phyloP scores from a whole-genome alignment of 2,797 vertebrate species.

The Danio albolineatus region DNA sequence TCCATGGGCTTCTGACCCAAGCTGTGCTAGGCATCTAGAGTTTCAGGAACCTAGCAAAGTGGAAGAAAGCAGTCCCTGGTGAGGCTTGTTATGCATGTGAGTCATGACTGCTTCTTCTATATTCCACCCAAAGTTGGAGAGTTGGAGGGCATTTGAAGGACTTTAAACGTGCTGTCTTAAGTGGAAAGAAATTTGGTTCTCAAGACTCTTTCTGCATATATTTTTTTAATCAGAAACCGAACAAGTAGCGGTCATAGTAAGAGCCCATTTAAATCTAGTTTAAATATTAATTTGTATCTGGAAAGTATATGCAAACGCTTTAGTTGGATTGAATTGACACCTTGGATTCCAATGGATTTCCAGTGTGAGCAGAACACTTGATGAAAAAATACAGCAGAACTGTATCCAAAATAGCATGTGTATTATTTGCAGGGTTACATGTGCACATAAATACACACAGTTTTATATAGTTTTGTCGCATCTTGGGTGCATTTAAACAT shows the following conservation, averaged over 20 bases:
- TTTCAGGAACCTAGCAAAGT: conserved; percentile 45
- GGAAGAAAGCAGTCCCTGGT: conserved; percentile 27
- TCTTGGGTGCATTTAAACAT: background rate
- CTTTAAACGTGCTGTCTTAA: background rate
- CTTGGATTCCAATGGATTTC: background rate
- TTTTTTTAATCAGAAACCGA: background rate
- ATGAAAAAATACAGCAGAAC: background rate
- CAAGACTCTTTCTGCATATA: background rate
- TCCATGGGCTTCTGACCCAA: conserved; percentile 30
- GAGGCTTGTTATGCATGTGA: conserved; percentile 45
- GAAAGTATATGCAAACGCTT: background rate
- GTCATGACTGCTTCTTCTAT: conserved; percentile 25
- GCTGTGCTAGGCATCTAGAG: conserved; percentile 35
- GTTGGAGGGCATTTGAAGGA: conserved; percentile 29
- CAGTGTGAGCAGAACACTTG: background rate
- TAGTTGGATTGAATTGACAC: background rate
- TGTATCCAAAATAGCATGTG: background rate
- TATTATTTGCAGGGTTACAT: background rate
- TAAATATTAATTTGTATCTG: background rate
- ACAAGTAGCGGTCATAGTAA: background rate
- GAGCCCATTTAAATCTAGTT: background rate
- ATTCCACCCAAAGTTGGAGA: conserved; percentile 21
- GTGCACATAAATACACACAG: background rate
- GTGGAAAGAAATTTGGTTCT: background rate
- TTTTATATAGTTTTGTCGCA: background rate